Base-by-base conservation (phyloP, 2,113 vertebrate genomes). In the Probosciger aterrimus region DNA sequence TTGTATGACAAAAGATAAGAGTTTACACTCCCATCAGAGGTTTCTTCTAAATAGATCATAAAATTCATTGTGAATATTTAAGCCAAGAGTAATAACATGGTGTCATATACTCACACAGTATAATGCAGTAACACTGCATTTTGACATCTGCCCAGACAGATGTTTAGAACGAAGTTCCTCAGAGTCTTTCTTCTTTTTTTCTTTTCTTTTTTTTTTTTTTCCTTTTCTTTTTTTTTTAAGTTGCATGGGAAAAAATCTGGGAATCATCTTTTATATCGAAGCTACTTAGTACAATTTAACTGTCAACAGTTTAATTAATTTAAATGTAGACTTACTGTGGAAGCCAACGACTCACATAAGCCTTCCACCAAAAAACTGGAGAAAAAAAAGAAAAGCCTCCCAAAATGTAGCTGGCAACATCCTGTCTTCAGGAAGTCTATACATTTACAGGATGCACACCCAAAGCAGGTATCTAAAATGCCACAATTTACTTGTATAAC, bases 121-220 rank as follows among this genome's bases (percentile, higher is more conserved):
- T 64, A 95, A 88, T 76, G 92, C 63, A 91, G 25, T 57, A 95
- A 96, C 86, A 88, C 92, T 93, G 70, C 92, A 96, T 98, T 97
- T 93, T 97, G 95, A 98, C 96, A 97, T 97, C 97, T 98, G 97
- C 96, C 97, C 92, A 95, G 96, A 83, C 97, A 97, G 96, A 98
- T 97, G 96, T 97, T 97, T 97, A 96, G 94, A 96, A 95, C 20
- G 23, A 95, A 97, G 82, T 91, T 97, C 86, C 93, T 94, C 69
- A 53, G 65, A 88, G 82, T 87, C 69, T 93, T 94, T 79, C 63
- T 79, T 70, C 24, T 13, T 80, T 49, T 31, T 63, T 39, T 64
- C 11, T 19, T 18, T 10, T 10, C 5, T 37, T 55, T 23, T n/a
- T n/a, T 23, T n/a, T n/a, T 9, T 4, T 27, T 24, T 30, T 46